phyloP scores from a whole-genome alignment of 92 coral and sea anemone species.

The Phenganax stokvisi region DNA sequence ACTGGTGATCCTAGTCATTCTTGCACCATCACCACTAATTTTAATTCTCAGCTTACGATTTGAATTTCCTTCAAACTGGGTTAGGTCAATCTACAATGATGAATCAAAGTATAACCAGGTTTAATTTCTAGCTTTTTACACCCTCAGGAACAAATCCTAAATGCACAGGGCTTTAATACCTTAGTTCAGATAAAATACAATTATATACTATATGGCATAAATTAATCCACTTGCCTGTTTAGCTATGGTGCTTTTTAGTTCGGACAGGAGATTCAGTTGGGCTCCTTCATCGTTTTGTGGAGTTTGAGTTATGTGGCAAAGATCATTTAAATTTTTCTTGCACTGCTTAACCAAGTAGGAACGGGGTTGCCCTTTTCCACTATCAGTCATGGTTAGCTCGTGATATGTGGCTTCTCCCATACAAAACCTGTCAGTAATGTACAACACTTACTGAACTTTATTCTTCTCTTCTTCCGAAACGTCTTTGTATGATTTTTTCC shows the following conservation, averaged over 20 bases:
- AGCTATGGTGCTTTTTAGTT: background rate
- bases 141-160: too few species aligned
- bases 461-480: background rate
- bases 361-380: slow-evolving; percentile 14
- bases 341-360: slow-evolving; percentile 15
- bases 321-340: slow-evolving; percentile 8
- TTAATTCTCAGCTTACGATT: background rate
- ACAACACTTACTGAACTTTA: slow-evolving; percentile 2
- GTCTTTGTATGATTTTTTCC: background rate
- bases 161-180: too few species aligned
- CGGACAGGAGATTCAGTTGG: slow-evolving; percentile 1
- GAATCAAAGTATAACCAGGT: too few species aligned
- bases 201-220: background rate
- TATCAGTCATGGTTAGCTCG: slow-evolving; percentile 13
- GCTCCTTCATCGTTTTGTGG: background rate
- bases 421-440: background rate
- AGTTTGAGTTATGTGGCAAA: slow-evolving; percentile 22
- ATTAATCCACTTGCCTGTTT: slow-evolving; percentile 4
- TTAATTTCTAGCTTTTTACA: too few species aligned
- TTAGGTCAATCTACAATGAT: too few species aligned
- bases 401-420: background rate
- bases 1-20: background rate
- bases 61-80: background rate
- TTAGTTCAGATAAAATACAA: background rate
- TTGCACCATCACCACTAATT: background rate